Evolutionary conservation across 1,140 invertebrate genomes (phyloP).

Genomic region (Drosophila lacteicornis): DNA sequence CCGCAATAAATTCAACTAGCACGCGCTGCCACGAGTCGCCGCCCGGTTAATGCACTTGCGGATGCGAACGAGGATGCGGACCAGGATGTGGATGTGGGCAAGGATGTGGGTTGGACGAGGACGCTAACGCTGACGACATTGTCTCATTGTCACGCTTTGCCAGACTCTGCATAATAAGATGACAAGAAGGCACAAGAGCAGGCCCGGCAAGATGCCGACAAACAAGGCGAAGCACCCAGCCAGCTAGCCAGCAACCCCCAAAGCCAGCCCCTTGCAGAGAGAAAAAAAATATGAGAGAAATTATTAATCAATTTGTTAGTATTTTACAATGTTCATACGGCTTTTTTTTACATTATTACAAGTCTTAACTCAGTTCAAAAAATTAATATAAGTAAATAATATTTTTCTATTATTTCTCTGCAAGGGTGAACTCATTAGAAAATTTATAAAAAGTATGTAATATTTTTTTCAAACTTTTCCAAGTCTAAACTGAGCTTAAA

Average conservation of each 20-base stretch:
- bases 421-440: no score
- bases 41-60: conserved; percentile 65
- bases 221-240: conserved; percentile 17
- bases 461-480: no score
- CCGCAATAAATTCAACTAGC: conserved; percentile 76
- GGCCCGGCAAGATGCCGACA: conserved; percentile 29
- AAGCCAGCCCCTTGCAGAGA: neutral
- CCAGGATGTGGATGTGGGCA: neutral
- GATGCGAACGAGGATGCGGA: conserved; percentile 24
- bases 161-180: conserved; percentile 80
- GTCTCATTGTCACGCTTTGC: conserved; percentile 76
- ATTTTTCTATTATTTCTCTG: no score
- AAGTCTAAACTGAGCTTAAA: no score
- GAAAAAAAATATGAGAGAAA: neutral
- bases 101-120: conserved; percentile 19
- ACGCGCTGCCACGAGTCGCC: conserved; percentile 56
- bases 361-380: no score
- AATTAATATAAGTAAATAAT: no score
- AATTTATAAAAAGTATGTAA: no score
- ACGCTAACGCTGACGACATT: conserved; percentile 43
- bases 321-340: no score
- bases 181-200: conserved; percentile 41
- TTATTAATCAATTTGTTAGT: no score
- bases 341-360: no score
- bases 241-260: neutral